phyloP scores from a whole-genome alignment of 2,797 vertebrate genomes.

The Mus spretus region DNA sequence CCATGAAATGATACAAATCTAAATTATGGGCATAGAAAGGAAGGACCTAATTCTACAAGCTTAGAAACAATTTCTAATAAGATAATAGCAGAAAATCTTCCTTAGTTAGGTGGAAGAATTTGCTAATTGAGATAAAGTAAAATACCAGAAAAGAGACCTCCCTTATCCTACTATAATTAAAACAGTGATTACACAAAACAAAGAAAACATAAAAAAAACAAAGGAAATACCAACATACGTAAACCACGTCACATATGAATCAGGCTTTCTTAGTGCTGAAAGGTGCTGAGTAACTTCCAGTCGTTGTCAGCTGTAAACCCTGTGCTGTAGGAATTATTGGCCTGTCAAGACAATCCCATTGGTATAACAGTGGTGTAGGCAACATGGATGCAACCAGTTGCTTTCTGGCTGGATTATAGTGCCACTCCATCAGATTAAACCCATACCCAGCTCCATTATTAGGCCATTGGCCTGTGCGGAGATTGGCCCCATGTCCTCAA shows the following conservation, averaged over 20 bases:
- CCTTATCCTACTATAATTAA: background rate
- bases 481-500: background rate
- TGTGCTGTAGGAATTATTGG: background rate
- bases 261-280: background rate
- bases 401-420: background rate
- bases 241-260: background rate
- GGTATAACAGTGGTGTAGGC: background rate
- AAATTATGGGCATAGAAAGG: background rate
- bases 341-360: too few relatives aligned
- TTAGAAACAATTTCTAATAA: background rate
- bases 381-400: background rate
- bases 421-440: background rate
- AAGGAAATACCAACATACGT: too few relatives aligned
- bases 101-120: background rate
- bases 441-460: background rate
- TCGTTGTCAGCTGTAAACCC: background rate
- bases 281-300: background rate
- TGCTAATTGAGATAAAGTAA: background rate
- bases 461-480: background rate
- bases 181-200: background rate
- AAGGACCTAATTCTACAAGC: background rate
- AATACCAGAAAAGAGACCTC: background rate
- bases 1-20: background rate
- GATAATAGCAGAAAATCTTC: background rate
- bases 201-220: background rate